A percentile compares a stretch with the other conserved stretches of the same genome.
Conservation (phyloP, 1,140 invertebrate genomes). For the Bombus cullumanus region DNA sequence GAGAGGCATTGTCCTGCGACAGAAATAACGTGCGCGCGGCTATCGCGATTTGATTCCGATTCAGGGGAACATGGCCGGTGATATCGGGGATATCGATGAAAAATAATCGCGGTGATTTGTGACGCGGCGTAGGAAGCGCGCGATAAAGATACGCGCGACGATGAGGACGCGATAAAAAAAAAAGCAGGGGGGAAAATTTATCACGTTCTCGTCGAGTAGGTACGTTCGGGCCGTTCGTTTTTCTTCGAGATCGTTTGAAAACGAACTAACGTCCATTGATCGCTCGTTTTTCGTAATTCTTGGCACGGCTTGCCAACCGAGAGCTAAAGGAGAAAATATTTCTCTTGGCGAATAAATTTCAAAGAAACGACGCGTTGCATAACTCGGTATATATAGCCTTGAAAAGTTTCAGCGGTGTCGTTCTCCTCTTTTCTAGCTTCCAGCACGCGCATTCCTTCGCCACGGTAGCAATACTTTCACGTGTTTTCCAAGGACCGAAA, state of each 20-base stretch:
- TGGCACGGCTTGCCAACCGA: background rate
- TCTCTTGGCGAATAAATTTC: conserved; percentile 14
- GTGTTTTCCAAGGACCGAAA: conserved; percentile 24
- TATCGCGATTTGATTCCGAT: conserved; percentile 65
- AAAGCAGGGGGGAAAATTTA: conserved; percentile 19
- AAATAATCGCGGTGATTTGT: conserved; percentile 65
- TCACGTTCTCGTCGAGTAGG: background rate
- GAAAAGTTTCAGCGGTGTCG: conserved; percentile 5
- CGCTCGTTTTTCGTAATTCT: conserved; percentile 2
- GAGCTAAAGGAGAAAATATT: conserved; percentile 1
- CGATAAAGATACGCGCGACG: conserved; percentile 57
- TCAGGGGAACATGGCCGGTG: conserved; percentile 52
- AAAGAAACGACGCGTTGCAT: conserved; percentile 19
- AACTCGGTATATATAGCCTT: conserved; percentile 20
- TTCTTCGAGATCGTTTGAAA: conserved; percentile 5
- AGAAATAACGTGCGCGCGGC: conserved; percentile 58
- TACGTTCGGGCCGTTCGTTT: background rate
- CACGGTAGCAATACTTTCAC: conserved; percentile 25
- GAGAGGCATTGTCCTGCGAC: conserved; percentile 60
- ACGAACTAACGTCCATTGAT: background rate
- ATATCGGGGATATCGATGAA: conserved; percentile 64
- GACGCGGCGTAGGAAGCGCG: conserved; percentile 50
- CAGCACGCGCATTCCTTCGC: background rate
- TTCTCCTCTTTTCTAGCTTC: background rate
- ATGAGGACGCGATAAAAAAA: conserved; percentile 55